Evolutionary conservation across 1,140 invertebrate genomes (phyloP), one percentile per base, ranked within the genome.

Genomic region (Musca domestica): DNA sequence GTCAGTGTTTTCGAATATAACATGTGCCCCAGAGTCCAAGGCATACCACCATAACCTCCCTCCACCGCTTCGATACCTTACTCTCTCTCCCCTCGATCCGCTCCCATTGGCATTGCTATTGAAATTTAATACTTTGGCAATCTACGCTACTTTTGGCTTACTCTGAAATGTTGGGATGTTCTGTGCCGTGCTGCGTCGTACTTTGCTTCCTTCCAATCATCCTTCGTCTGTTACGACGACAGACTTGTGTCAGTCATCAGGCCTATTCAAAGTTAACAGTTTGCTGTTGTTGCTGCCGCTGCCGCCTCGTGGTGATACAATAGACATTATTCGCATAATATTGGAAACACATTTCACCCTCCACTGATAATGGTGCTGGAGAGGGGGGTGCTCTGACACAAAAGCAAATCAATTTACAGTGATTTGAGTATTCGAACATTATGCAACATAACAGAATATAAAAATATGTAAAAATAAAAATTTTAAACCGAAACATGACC

Each of bases 321-420:
- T 41, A 41, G 4, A 41, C 34, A 41, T 61, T 61, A 41, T 27
- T 34, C 27, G 56, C 34, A 61, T 61, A 34, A 61, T 34, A 61
- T 61, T 61, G 56, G 34, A 61, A 61, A 61, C 56, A 61, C 56
- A 61, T 61, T 61, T 61, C 34, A 61, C 56, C 56, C 56, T 61
- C 56, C 56, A 34, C 30, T 61, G 56, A 61, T 61, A 41, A 41
- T 41, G 34, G 10, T 41, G 27, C 27, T 30, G 34, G 12, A 7
- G 34, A 10, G 34, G 10, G 34, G 34, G 27, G 9, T 30, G 9
- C 27, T n/a, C n/a, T n/a, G n/a, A n/a, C 27, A 30, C 27, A 3
- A 30, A 30, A 9, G 9, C 27, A 30, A 30, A 9, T 30, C 34
- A 41, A 41, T 9, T 2, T 10, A 41, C 34, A 41, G 34, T 41